Evolutionary conservation across 2,113 vertebrate species (phyloP), one percentile per base, ranked within the genome.

Genomic region (Otocyon megalotis): DNA sequence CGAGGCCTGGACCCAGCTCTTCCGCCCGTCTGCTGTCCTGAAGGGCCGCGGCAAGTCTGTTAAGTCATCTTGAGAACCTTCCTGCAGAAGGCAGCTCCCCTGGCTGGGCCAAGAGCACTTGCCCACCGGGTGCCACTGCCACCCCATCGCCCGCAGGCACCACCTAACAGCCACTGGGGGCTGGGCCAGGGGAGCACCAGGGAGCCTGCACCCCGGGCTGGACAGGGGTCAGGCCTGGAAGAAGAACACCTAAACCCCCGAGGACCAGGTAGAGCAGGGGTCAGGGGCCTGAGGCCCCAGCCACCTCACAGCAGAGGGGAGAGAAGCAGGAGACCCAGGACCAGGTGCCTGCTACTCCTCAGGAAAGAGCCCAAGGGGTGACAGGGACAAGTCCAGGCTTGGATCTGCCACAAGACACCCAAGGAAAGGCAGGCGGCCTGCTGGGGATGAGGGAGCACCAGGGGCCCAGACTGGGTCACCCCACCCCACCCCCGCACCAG

Each of bases 401-500:
- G 32, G 43, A 35, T 24, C 9, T 15, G n/a, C n/a, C 43, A 16
- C 37, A 30, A 14, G 37, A 58, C 5, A n/a, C 12, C 62, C 3
- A 19, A 60, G 16, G 54, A 56, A 35, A 0, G 1, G 37, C 19
- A 5, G 62, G 43, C 3, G 26, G n/a, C 43, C 35, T 43, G 67
- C 63, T 7, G 3, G 32, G 67, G 15, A 3, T 0, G 0, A n/a
- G 19, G 37, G 4, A 43, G 84, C 0, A 4, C 1, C 0, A 8
- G 30, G 77, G 28, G 12, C 11, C 2, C 37, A 22, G 63, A 12
- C 35, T 48, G 67, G 8, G 26, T 19, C 54, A 28, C 17, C 15
- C 19, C 9, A 8, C 28, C 26, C 43, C 43, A 43, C 6, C 6
- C 43, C 43, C 6, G 0, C 56, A 0, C 16, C 50, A 0, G 43